Conservation (phyloP, 2,888 invertebrate genomes). For the Listrodromus nycthemerus region DNA sequence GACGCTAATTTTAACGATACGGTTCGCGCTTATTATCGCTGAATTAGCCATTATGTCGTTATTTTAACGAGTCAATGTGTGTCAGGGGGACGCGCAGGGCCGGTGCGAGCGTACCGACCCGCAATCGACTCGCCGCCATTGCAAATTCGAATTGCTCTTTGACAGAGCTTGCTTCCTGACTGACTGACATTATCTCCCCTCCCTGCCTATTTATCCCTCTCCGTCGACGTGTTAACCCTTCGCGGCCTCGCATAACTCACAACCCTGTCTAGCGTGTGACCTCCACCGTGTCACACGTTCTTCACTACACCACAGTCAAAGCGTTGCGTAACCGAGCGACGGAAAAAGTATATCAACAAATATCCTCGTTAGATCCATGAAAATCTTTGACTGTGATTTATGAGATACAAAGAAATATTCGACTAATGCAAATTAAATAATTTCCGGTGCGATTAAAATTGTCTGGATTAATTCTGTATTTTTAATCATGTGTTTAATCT, state of each 20-base stretch:
- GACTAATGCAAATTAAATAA: too few species aligned
- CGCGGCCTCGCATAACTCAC: slow-evolving; percentile 37
- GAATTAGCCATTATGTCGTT: slow-evolving; percentile 85
- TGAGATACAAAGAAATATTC: too few species aligned
- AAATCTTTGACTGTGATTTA: too few species aligned
- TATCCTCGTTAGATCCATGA: too few species aligned
- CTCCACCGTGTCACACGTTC: slow-evolving; percentile 36
- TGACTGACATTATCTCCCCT: slow-evolving; percentile 25
- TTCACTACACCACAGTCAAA: not conserved
- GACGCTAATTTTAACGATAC: slow-evolving; percentile 84
- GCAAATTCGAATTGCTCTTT: slow-evolving; percentile 30
- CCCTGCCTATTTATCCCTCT: not conserved
- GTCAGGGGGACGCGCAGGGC: slow-evolving; percentile 82
- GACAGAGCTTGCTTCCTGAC: slow-evolving; percentile 48
- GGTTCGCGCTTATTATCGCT: slow-evolving; percentile 84
- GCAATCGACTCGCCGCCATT: slow-evolving; percentile 22
- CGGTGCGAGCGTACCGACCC: slow-evolving; percentile 50
- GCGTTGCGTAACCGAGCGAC: not conserved
- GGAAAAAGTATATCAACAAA: not conserved
- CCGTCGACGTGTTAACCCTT: slow-evolving; percentile 27
- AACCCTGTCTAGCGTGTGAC: slow-evolving; percentile 48
- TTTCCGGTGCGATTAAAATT: too few species aligned
- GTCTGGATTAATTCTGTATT: too few species aligned
- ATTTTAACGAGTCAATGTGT: slow-evolving; percentile 85
- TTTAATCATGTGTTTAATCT: too few species aligned